A percentile compares a stretch with the other conserved stretches of the same genome.
Evolutionary conservation across 2,888 invertebrate genomes (phyloP).

Genomic region (Heliothis peltigera): DNA sequence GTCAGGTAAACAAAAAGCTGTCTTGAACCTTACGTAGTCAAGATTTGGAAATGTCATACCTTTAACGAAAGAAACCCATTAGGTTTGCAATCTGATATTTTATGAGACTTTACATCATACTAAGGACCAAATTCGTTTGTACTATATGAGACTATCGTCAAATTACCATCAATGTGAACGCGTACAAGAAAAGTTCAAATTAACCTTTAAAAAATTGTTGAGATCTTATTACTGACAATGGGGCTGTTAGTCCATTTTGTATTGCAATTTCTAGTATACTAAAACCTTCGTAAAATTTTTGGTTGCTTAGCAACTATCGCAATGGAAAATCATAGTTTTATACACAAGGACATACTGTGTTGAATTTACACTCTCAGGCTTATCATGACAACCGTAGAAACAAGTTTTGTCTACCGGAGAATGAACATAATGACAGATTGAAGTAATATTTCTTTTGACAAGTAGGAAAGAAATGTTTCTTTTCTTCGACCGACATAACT

Average conservation of each 20-base stretch:
- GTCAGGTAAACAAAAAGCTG: neutral
- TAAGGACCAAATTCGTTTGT: slow-evolving; percentile 12
- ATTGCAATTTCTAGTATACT: neutral
- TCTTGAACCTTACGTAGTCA: neutral
- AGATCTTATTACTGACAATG: slow-evolving; percentile 1
- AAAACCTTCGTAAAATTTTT: no score
- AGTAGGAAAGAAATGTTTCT: no score
- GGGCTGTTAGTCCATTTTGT: neutral
- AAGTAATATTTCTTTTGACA: no score
- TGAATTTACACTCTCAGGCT: no score
- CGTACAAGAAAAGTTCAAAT: slow-evolving; percentile 11
- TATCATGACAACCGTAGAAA: no score
- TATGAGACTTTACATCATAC: slow-evolving; percentile 4
- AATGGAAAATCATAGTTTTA: no score
- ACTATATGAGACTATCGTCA: slow-evolving; percentile 10
- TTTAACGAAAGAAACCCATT: neutral
- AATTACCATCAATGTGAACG: slow-evolving; percentile 11
- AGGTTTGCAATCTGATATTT: slow-evolving; percentile 15
- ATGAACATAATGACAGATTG: no score
- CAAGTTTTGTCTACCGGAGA: no score
- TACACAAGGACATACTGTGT: no score
- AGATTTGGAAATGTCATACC: neutral
- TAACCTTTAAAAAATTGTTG: slow-evolving; percentile 23
- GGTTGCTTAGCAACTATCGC: no score
- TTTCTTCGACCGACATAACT: no score